Evolutionary conservation across 2,797 vertebrate species (phyloP), one percentile per base, ranked within the genome.

Genomic region (Periparus ater): DNA sequence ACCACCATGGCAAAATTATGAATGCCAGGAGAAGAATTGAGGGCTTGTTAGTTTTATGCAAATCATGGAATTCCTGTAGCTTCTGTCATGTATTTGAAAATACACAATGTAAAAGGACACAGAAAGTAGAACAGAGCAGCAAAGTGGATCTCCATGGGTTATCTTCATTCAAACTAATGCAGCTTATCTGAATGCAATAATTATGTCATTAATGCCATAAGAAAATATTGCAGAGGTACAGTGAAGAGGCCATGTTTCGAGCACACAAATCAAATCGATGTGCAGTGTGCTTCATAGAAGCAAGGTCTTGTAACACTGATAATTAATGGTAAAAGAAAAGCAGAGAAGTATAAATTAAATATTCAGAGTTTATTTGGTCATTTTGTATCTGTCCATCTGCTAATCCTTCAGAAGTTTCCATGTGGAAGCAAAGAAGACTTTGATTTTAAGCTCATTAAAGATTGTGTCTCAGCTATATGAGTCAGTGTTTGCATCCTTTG

Each of bases 81-180:
- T 96, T 92, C 88, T 95, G 86, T 91, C 91, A 74, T 97, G 94
- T 96, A 85, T 87, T 93, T 92, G 91, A 93, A 94, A 93, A 82
- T 58, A 44, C 25, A 85, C 86, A 92, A 77, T 80, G 63, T 36
- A 74, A 80, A 92, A 91, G 77, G 78, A 95, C 80, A 91, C 48
- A 20, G 76, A 80, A 63, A 82, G 57, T 30, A 58, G 86, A 96
- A 75, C 27, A 82, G 81, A 95, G 65, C 77, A 94, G 93, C 83
- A 94, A 95, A 96, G 90, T 91, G 91, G 80, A 84, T 91, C 94
- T 84, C 94, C 71, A 21, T 87, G 94, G 96, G 91, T 66, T 90
- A 88, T 95, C 76, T 90, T 83, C 66, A 70, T 90, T 95, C 83
- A 90, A 61, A 73, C 21, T 27, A 75, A 44, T 4, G 1, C 51